Evolutionary conservation across 2,888 invertebrate genomes (phyloP).

Genomic region (Molorchus minor): DNA sequence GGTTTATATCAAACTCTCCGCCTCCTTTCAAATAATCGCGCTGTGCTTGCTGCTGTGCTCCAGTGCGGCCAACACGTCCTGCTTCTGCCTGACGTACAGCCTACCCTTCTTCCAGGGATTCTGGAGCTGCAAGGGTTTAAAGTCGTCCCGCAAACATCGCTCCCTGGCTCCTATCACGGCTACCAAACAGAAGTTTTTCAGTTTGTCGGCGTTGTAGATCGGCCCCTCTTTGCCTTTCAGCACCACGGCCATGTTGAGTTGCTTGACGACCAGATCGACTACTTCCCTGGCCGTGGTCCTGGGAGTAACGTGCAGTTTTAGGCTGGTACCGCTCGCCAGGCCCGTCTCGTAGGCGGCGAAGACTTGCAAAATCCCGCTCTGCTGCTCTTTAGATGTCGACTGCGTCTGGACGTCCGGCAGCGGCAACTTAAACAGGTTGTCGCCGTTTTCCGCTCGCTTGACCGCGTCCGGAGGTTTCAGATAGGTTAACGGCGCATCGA

Average conservation of each 20-base stretch:
- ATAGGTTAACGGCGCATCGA: slow-evolving; percentile 48
- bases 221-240: slow-evolving; percentile 88
- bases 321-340: slow-evolving; percentile 89
- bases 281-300: slow-evolving; percentile 95
- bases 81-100: slow-evolving; percentile 90
- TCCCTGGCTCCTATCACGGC: slow-evolving; percentile 96
- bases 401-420: slow-evolving; percentile 38
- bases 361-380: slow-evolving; percentile 71
- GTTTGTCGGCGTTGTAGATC: slow-evolving; percentile 82
- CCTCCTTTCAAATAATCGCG: slow-evolving; percentile 67
- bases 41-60: slow-evolving; percentile 88
- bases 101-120: slow-evolving; percentile 96
- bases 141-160: slow-evolving; percentile 92
- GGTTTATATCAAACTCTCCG: slow-evolving; percentile 41
- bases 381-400: slow-evolving; percentile 53
- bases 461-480: slow-evolving; percentile 48
- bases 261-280: slow-evolving; percentile 93
- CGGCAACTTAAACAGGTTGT: slow-evolving; percentile 23
- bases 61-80: slow-evolving; percentile 86
- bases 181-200: slow-evolving; percentile 91
- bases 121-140: slow-evolving; percentile 90
- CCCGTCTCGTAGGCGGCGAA: slow-evolving; percentile 97
- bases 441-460: slow-evolving; percentile 22
- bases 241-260: slow-evolving; percentile 92
- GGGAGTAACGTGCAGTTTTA: slow-evolving; percentile 92